Base-by-base conservation (phyloP, 2,113 vertebrate genomes). In the Microcebus murinus region DNA sequence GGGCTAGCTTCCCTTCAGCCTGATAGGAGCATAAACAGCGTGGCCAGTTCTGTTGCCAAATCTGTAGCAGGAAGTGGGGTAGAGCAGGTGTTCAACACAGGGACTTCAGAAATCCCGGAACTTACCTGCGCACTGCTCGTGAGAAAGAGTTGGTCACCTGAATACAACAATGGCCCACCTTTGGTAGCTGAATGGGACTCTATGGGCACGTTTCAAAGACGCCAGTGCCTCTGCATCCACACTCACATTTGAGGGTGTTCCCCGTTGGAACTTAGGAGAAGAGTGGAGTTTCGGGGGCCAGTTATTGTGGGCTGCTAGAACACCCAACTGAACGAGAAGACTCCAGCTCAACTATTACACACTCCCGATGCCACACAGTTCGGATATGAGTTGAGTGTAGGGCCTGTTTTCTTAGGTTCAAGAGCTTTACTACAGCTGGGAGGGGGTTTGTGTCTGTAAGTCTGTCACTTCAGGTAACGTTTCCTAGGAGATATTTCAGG, bases 341-440 rank as follows among this genome's bases (percentile, higher is more conserved):
- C 68, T 65, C 20, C 67, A 85, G 74, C 61, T 76, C 68, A 97
- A 95, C 34, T 93, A 87, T 61, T 87, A 45, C 79, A 90, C 59
- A 45, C 3, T 70, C 82, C 91, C 13, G 0, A 45, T 97, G 85
- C 48, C 91, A 85, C 23, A 23, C 83, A 97, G 76, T 93, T 98
- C 1, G 20, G 68, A 97, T 97, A 95, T 97, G 93, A 98, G 67
- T 95, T 96, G 97, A 98, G 97, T 97, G 92, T 97, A 97, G 95
- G 93, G 89, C 81, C 94, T 98, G 95, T 96, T 98, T 97, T 98
- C 95, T 98, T 97, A 96, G 89, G 82, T 97, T 97, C 45, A 93
- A 97, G 96, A 98, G 85, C 98, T 99, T 98, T 98, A 98, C 97
- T 97, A 97, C 67, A 92, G 95, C 93, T 98, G 87, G 93, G 97